Base-by-base conservation (phyloP, 1,140 invertebrate genomes). In the Oryctes rhinoceros region DNA sequence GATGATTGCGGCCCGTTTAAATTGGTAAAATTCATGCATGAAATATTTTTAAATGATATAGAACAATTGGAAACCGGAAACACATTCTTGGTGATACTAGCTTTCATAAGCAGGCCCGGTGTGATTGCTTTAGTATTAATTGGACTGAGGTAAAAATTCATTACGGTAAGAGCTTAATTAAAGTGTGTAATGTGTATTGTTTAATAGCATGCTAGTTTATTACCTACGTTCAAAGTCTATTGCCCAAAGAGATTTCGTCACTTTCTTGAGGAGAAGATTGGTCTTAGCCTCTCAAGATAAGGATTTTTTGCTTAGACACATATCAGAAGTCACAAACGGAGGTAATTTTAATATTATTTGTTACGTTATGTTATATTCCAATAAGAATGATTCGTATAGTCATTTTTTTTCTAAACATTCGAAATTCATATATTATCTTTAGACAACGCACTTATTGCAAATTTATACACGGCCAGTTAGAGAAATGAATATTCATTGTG, bases 251-350 rank as follows among this genome's bases (percentile, higher is more conserved):
- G 88, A 91, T 81, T 92, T 93, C 90, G 92, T 94, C 37, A 86
- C 88, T 44, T 89, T 94, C 49, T 87, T 94, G 59, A 90, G 92
- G 18, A 89, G 92, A 53, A 94, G 95, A 91, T 87, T 95, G 48
- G 87, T 91, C 53, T 86, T 93, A 82, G 92, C 94, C 85, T 91
- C 92, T 1, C 91, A 92, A 86, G 94, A 96, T 86, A 95, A 94
- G 87, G 92, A 94, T 83, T 95, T 93, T 87, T 88, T 94, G 62
- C 87, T 94, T n/a, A 85, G 88, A 47, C 89, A 89, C 83, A 91
- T 93, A 83, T 86, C 88, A 11, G 85, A 85, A 82, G 83, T 86
- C 10, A 86, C 87, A 24, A 85, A 87, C 71, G 86, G 87, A 83
- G 79, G 88, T 88, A 84, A 88, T 83, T 85, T 62, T 2, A 71